These are phyloP conservation scores for Perdix hodgsoniae DNA, from an alignment of 2,797 vertebrate genomes.

Conservation along the genomic window DNA sequence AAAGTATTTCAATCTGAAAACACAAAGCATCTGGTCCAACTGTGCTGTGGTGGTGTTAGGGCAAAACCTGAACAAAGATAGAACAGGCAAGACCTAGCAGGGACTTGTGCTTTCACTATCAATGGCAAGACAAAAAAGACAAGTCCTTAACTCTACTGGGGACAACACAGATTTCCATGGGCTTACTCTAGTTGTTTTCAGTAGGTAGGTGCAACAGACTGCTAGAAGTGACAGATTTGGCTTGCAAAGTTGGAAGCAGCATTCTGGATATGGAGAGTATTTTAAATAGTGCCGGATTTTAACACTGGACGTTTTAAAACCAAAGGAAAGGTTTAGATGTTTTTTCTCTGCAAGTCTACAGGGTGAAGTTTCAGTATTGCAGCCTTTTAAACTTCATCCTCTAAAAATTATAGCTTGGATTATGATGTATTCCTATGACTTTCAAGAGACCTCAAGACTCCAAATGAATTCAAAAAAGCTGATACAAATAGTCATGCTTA, in stretches of 20 bases:
- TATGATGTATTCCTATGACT: not conserved
- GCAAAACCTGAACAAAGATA: not conserved
- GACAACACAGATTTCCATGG: not conserved
- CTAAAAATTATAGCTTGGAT: not conserved
- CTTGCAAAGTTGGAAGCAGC: not conserved
- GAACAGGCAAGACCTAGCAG: not conserved
- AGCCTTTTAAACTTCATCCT: not conserved
- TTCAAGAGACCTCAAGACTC: not conserved
- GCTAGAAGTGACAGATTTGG: not conserved
- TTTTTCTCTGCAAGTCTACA: not conserved
- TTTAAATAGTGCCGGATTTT: not conserved
- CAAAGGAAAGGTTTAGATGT: not conserved
- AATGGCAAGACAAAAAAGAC: not conserved
- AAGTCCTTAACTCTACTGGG: not conserved
- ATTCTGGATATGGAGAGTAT: not conserved
- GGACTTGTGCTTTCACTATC: not conserved
- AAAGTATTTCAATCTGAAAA: not conserved
- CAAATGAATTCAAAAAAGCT: not conserved
- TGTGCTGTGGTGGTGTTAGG: not conserved
- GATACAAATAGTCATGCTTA: not conserved
- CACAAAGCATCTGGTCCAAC: accelerated
- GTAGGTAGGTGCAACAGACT: not conserved
- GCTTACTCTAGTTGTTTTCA: not conserved
- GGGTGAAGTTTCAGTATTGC: not conserved
- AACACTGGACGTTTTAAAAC: not conserved